Evolutionary conservation across 2,113 vertebrate species (phyloP).

Genomic region (Orcinus orca): DNA sequence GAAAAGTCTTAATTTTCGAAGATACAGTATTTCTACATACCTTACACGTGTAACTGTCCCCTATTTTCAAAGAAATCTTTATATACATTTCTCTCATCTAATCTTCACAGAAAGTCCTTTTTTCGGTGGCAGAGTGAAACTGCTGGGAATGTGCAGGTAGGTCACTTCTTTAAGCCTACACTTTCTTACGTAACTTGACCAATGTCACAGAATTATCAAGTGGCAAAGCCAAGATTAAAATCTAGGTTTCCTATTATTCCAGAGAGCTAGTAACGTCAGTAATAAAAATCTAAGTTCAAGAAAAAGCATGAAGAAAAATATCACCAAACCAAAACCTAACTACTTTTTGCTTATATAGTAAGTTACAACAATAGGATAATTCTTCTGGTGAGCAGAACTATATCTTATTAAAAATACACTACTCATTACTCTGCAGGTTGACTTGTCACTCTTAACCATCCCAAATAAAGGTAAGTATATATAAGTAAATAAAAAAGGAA

Average conservation of each 20-base stretch:
- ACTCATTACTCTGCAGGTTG: not conserved
- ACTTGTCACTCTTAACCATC: not conserved
- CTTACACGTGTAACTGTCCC: not conserved
- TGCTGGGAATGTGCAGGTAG: not conserved
- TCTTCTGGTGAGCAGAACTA: not conserved
- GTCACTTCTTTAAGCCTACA: not conserved
- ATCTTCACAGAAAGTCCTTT: not conserved
- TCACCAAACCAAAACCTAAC: not conserved
- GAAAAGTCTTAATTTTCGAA: not conserved
- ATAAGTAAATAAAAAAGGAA: not conserved
- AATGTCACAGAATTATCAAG: not conserved
- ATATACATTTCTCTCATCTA: not conserved
- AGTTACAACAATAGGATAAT: not conserved
- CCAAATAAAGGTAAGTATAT: not conserved
- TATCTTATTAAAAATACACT: not conserved
- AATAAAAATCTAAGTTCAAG: constrained; percentile 12
- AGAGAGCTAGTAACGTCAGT: not conserved
- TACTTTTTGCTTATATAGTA: not conserved
- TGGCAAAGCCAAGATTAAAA: constrained; percentile 7
- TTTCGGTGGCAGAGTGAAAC: not conserved
- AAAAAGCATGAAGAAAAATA: constrained; percentile 10
- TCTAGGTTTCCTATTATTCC: not conserved
- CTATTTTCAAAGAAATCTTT: not conserved
- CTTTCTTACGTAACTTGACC: not conserved
- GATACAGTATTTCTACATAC: not conserved